These are phyloP conservation scores for Strigamia transsilvanica DNA, from an alignment of 2,888 invertebrate genomes.

Conservation along the genomic window DNA sequence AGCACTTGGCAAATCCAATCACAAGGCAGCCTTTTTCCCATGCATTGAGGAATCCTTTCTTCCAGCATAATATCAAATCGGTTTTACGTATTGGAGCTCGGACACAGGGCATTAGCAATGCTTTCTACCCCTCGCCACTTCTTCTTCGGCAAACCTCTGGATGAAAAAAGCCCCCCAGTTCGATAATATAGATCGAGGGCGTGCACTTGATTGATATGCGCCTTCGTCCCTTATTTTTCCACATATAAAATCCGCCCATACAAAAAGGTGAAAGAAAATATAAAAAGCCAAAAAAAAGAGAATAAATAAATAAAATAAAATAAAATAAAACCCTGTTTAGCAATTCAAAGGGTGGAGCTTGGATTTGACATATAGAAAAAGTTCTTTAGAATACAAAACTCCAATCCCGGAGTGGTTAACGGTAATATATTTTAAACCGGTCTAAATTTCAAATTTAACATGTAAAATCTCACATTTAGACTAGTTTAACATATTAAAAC, in stretches of 20 bases:
- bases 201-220: slow-evolving; percentile 49
- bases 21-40: slow-evolving; percentile 36
- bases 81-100: slow-evolving; percentile 43
- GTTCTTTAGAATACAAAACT: no score
- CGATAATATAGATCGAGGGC: slow-evolving; percentile 47
- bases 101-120: slow-evolving; percentile 46
- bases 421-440: no score
- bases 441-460: no score
- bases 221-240: slow-evolving; percentile 24
- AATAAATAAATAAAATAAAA: slow-evolving; percentile 20
- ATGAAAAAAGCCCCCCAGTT: slow-evolving; percentile 23
- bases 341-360: not conserved
- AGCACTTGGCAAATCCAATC: slow-evolving; percentile 47
- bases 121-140: slow-evolving; percentile 48
- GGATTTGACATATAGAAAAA: no score
- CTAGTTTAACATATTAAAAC: no score
- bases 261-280: not conserved
- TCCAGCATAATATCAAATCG: slow-evolving; percentile 47
- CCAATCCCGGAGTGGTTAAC: no score
- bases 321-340: not conserved
- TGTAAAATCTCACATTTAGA: no score
- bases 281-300: not conserved
- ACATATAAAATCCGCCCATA: slow-evolving; percentile 42
- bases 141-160: slow-evolving; percentile 16
- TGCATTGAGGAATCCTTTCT: slow-evolving; percentile 45